Conservation (phyloP, 2,113 vertebrate genomes). For the Mus spicilegus region DNA sequence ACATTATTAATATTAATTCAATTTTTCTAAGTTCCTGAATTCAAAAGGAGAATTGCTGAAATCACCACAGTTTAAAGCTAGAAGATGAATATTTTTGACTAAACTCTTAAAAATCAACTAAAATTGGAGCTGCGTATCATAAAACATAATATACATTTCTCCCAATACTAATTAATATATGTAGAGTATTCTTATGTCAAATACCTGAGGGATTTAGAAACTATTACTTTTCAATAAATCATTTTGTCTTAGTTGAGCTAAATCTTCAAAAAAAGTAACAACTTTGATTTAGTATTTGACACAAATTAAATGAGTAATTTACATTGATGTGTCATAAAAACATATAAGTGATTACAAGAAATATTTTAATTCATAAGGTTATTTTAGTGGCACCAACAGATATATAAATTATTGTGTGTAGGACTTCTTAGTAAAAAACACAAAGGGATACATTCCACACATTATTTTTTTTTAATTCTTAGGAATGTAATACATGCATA, state of each 20-base stretch:
- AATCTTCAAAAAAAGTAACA: background rate
- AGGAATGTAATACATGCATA: background rate
- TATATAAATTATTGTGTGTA: background rate
- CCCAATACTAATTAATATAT: no score
- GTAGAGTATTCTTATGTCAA: background rate
- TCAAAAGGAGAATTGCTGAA: background rate
- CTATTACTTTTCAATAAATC: background rate
- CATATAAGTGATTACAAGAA: background rate
- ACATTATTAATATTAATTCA: slow-evolving; percentile 23
- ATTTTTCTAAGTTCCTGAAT: slow-evolving; percentile 2
- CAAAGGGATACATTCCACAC: no score
- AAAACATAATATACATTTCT: background rate
- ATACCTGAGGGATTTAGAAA: background rate
- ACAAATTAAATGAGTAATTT: background rate
- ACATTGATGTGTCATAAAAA: background rate
- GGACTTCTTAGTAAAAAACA: no score
- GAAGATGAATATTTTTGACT: background rate
- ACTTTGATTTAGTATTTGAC: background rate
- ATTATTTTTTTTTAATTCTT: no score
- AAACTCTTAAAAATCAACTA: background rate
- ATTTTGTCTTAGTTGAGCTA: background rate
- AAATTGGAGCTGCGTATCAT: background rate
- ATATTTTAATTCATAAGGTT: background rate
- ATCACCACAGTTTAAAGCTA: background rate
- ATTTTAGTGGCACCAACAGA: background rate